Base-by-base conservation (phyloP, 2,113 vertebrate species). In the Nothobranchius kuhntae region DNA sequence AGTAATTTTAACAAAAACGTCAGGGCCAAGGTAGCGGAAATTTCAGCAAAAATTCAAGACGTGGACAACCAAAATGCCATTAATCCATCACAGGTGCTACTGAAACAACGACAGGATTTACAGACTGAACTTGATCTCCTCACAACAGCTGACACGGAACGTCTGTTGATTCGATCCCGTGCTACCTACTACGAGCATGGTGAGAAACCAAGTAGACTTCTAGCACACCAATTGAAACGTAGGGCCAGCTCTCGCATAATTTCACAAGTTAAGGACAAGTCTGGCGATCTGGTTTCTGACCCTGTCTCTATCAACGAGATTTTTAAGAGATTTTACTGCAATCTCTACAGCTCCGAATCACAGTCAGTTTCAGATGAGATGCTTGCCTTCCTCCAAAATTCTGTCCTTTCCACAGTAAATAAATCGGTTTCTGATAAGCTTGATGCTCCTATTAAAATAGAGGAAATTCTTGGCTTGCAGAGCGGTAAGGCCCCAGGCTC, bases 211-310 rank as follows among this genome's bases (percentile, higher is more conserved):
- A 58, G 38, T 58, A 58, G 38, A 10, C 56, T 58, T 17, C 9
- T 58, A n/a, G 56, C 56, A 17, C 38, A 58, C 4, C 56, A 44
- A 44, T 38, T 58, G 56, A 58, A 58, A 21, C n/a, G 38, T 17
- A 13, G 7, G 11, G 38, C 55, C 9, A 57, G 15, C 38, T 57
- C 55, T 57, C 36, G 15, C 36, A 40, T 10, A 57, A 57, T 57
- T 17, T 38, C 35, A 15, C 55, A 57, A 42, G 42, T 57, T 15
- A 57, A 57, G 10, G 55, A 42, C 11, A 15, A 42, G 9, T 57
- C 35, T 1, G 36, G 55, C 14, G 40, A 42, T 21, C 14, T 57
- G 8, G 55, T 57, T 12, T 57, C 55, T 8, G 55, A 57, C 42
- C 36, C 35, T 5, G 1, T 12, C 1, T 57, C 55, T 11, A 57